phyloP scores from a whole-genome alignment of 1,140 invertebrate species.

The Eufriesea mexicana region DNA sequence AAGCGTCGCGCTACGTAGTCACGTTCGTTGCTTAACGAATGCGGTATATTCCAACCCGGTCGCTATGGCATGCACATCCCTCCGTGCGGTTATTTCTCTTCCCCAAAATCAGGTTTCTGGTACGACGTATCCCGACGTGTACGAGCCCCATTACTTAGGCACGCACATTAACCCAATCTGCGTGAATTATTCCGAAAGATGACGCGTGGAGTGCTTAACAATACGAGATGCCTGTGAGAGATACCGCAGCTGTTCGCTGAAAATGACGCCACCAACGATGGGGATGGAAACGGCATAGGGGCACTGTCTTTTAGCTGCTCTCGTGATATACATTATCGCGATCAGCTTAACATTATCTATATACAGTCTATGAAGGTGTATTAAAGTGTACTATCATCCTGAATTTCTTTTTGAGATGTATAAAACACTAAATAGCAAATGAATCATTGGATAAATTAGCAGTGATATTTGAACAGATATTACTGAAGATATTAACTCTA shows the following conservation, averaged over 20 bases:
- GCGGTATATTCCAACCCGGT: conserved; percentile 46
- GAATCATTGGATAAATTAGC: no score
- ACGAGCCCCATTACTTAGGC: conserved; percentile 23
- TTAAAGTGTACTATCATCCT: no score
- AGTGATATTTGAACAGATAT: no score
- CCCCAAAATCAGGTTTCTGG: conserved; percentile 49
- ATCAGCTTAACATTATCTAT: neutral
- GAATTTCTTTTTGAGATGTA: no score
- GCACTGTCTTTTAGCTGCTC: neutral
- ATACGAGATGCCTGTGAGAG: neutral
- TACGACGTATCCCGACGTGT: conserved; percentile 48
- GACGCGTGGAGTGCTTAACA: conserved; percentile 62
- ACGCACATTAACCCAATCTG: conserved; percentile 69
- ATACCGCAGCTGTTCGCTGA: neutral
- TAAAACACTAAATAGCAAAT: no score
- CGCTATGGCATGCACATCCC: conserved; percentile 22
- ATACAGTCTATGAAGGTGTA: no score
- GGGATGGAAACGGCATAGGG: neutral
- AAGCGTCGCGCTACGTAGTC: conserved; percentile 65
- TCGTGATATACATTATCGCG: neutral
- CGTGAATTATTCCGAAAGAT: conserved; percentile 63
- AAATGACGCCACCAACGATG: neutral
- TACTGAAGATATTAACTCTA: no score
- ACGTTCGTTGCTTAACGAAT: conserved; percentile 73
- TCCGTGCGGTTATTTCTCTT: conserved; percentile 53